Percentiles rank a stretch among this genome's conserved stretches.
These are phyloP conservation scores for Diorhabda carinulata DNA, from an alignment of 1,140 invertebrate species.

Conservation along the genomic window DNA sequence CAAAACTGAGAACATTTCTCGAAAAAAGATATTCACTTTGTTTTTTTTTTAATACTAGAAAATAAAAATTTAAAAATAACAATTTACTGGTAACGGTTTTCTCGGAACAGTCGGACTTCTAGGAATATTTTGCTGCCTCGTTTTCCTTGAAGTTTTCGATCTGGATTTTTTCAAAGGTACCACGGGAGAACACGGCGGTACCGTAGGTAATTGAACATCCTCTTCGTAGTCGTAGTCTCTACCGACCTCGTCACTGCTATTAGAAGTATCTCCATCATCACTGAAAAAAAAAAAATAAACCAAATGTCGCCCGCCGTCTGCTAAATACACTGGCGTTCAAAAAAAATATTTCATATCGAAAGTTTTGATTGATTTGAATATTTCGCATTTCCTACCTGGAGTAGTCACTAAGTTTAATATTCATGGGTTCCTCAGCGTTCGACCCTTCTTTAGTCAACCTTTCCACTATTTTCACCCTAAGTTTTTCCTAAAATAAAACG, in stretches of 20 bases:
- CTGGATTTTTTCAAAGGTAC: constrained; percentile 30
- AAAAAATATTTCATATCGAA: constrained; percentile 2
- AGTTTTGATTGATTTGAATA: constrained; percentile 7
- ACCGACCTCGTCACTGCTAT: constrained; percentile 54
- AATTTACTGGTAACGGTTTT: constrained; percentile 41
- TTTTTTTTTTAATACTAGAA: too few relatives aligned
- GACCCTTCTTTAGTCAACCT: constrained; percentile 78
- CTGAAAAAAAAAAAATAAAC: constrained; percentile 46
- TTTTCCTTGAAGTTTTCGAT: constrained; percentile 24
- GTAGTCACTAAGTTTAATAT: constrained; percentile 79
- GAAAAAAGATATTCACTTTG: too few relatives aligned
- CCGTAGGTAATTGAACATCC: constrained; percentile 38
- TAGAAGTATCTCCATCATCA: constrained; percentile 74
- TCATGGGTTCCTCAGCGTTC: constrained; percentile 80
- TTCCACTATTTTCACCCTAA: constrained; percentile 74
- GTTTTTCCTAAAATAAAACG: constrained; percentile 57
- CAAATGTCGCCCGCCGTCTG: too few relatives aligned
- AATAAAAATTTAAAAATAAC: neutral
- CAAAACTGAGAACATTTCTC: too few relatives aligned
- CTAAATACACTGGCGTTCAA: neutral
- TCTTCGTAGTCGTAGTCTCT: constrained; percentile 32
- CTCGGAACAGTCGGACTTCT: constrained; percentile 30
- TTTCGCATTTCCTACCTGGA: constrained; percentile 60
- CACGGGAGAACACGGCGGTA: constrained; percentile 57
- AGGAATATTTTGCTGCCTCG: constrained; percentile 8